Evolutionary conservation across 53 echinoderm and acorn worm genomes (phyloP).

Genomic region (Holothuria scabra): DNA sequence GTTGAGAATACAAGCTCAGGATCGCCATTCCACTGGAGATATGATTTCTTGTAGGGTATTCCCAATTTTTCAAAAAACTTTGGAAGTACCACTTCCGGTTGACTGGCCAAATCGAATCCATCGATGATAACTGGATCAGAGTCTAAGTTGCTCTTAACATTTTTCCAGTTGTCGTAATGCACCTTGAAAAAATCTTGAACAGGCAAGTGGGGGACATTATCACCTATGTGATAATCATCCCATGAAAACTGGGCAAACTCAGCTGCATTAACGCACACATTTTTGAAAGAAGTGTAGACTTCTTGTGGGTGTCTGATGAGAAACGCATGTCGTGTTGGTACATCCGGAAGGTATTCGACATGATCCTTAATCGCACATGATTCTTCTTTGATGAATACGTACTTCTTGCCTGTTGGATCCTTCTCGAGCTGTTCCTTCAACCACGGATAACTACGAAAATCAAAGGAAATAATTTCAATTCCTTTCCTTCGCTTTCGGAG

Average conservation of each 20-base stretch:
- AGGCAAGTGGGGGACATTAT: background rate
- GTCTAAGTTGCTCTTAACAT: conserved; percentile 21
- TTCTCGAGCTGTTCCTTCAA: conserved; percentile 33
- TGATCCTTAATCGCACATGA: conserved; percentile 14
- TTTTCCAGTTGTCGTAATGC: conserved; percentile 2
- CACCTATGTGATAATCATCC: conserved; percentile 19
- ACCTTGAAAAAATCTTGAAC: background rate
- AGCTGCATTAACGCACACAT: background rate
- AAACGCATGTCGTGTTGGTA: background rate
- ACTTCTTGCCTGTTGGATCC: conserved; percentile 3
- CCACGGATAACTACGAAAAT: background rate
- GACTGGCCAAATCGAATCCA: conserved; percentile 18
- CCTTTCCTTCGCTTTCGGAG: too few relatives aligned
- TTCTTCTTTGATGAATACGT: conserved; percentile 25
- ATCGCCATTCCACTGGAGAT: conserved; percentile 8
- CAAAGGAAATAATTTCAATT: too few relatives aligned
- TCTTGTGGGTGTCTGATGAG: conserved; percentile 20
- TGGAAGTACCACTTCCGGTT: conserved; percentile 3
- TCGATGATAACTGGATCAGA: conserved; percentile 22
- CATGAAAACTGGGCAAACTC: background rate
- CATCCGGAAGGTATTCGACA: conserved; percentile 5
- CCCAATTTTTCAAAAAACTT: conserved; percentile 34
- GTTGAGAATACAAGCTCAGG: conserved; percentile 19
- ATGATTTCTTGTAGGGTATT: conserved; percentile 14
- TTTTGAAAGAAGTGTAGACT: conserved; percentile 28